Conservation (phyloP, 1,140 invertebrate genomes). For the Metopolophium dirhodum region DNA sequence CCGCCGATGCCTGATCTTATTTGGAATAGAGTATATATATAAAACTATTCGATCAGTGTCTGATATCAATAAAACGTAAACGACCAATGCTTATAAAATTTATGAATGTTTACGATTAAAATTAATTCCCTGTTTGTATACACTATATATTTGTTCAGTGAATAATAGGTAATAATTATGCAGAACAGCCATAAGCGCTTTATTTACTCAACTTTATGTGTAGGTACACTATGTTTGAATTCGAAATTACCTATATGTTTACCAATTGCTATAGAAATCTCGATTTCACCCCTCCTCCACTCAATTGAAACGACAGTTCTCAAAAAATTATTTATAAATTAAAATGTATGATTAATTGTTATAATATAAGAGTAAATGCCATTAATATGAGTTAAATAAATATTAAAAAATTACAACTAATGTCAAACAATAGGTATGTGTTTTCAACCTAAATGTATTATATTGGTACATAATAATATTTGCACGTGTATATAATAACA, state of each 20-base stretch:
- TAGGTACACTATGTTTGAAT: too few relatives aligned
- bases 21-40: too few relatives aligned
- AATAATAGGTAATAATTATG: not conserved
- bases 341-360: not conserved
- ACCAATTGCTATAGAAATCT: not conserved
- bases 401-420: too few relatives aligned
- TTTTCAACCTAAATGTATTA: not conserved
- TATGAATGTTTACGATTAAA: not conserved
- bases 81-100: not conserved
- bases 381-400: too few relatives aligned
- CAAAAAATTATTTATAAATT: not conserved
- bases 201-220: not conserved
- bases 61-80: not conserved
- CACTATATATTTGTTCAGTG: too few relatives aligned
- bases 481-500: not conserved
- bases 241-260: not conserved
- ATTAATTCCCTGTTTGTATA: too few relatives aligned
- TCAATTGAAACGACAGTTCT: not conserved
- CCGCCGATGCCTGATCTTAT: too few relatives aligned
- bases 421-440: not conserved
- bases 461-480: not conserved
- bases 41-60: too few relatives aligned
- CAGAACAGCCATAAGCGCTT: not conserved
- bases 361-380: not conserved
- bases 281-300: not conserved